These are phyloP conservation scores for Pristionchus pacificus DNA, from an alignment of 1,140 invertebrate genomes.

Conservation along the genomic window DNA sequence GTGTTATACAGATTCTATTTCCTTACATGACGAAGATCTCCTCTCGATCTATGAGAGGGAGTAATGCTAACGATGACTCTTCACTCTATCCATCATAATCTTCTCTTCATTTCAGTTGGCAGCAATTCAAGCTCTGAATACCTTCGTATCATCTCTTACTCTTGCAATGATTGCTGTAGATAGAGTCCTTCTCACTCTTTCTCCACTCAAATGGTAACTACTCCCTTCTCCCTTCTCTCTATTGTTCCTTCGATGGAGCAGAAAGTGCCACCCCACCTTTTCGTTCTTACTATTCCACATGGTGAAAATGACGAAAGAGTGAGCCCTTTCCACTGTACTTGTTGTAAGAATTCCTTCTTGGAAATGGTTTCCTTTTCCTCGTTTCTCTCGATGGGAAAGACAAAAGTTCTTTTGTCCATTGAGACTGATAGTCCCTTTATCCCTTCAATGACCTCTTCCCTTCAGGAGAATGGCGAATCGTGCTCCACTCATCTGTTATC, in stretches of 20 bases:
- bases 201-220: conserved; percentile 52
- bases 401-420: too few relatives aligned
- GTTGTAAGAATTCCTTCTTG: too few relatives aligned
- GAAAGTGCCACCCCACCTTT: too few relatives aligned
- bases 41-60: neutral
- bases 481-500: conserved; percentile 52
- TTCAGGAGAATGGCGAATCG: conserved; percentile 50
- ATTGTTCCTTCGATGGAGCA: too few relatives aligned
- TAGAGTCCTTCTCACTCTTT: conserved; percentile 53
- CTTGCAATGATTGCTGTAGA: conserved; percentile 55
- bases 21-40: neutral
- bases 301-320: too few relatives aligned
- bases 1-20: conserved; percentile 9
- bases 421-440: too few relatives aligned
- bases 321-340: too few relatives aligned
- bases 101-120: conserved; percentile 48
- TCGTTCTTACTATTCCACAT: too few relatives aligned
- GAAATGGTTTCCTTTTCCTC: too few relatives aligned
- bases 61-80: neutral
- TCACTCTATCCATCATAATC: neutral
- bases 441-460: neutral
- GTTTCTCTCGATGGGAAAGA: too few relatives aligned
- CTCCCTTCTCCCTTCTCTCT: too few relatives aligned
- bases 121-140: conserved; percentile 55
- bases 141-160: conserved; percentile 56